Base-by-base conservation (phyloP, 1,140 invertebrate genomes). In the Aphelenchoides besseyi region DNA sequence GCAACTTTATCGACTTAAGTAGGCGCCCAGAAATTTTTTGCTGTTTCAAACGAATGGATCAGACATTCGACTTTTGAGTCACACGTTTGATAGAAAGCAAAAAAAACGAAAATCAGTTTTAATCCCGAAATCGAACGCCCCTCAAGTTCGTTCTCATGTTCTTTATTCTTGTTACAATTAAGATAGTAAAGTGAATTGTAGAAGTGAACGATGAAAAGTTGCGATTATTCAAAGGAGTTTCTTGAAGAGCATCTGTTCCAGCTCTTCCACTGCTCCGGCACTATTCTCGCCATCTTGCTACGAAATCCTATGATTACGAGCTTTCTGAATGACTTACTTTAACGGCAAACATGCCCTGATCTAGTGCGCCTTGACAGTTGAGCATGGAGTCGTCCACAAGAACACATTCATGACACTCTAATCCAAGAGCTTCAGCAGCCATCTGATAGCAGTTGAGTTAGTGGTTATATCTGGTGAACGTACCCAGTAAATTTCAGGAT, bases 301-400 rank as follows among this genome's bases (percentile, higher is more conserved):
- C 5, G n/a, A 41, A 41, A 41, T n/a, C n/a, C n/a, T n/a, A 23
- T 48, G 12, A 16, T 48, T 23, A 12, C 41, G 12, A 23, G 41
- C 23, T 48, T 48, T 12, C 41, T 48, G 41, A 48, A 48, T 59
- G 5, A 33, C 18, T 59, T 33, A 59, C 55, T 23, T 59, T 59
- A 33, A 59, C 18, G 5, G 5, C 55, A 28, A 8, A 59, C 55
- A 59, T 59, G 5, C 55, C 55, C 18, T 59, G 55, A 18, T 59
- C 55, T 5, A 59, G 55, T 8, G 55, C 55, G 5, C 55, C 55
- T 5, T 59, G 55, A 12, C 5, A 5, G 18, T 59, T 59, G 12
- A 59, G 55, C 55, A 59, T 8, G 5, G 55, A 59, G 18, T 59
- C 55, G 55, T 59, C 55, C 5, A 59, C 55, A 33, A 59, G 55